These are phyloP conservation scores for Psilopsiagon aymara DNA, from an alignment of 2,113 vertebrate genomes.

Conservation along the genomic window DNA sequence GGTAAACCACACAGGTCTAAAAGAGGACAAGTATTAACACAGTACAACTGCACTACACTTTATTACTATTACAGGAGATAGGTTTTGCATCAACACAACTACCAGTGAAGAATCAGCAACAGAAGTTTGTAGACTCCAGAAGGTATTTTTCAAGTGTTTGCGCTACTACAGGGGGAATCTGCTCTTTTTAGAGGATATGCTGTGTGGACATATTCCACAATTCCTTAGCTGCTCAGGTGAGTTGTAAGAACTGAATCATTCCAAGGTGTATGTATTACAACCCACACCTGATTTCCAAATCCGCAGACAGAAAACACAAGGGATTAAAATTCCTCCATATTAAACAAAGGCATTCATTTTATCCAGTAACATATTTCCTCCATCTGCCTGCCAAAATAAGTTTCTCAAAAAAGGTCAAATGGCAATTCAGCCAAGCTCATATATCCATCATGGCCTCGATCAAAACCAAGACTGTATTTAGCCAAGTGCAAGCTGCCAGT, in stretches of 20 bases:
- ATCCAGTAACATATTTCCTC: slow-evolving; percentile 20
- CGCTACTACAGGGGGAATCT: not conserved
- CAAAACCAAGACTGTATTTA: slow-evolving; percentile 19
- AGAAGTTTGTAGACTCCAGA: not conserved
- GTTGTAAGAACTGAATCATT: not conserved
- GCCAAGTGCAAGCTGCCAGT: not conserved
- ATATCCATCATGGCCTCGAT: not conserved
- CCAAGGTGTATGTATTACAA: not conserved
- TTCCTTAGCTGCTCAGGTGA: not conserved
- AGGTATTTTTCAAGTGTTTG: not conserved
- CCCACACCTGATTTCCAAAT: slow-evolving; percentile 23
- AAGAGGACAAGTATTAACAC: not conserved
- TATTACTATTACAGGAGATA: not conserved
- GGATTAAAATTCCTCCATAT: slow-evolving; percentile 42
- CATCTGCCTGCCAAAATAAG: slow-evolving; percentile 42
- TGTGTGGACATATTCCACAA: not conserved
- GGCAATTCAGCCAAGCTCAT: slow-evolving; percentile 33
- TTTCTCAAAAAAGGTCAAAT: slow-evolving; percentile 53
- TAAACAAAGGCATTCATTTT: slow-evolving; percentile 49
- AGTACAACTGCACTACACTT: not conserved
- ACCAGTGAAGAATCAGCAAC: not conserved
- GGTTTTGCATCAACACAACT: not conserved
- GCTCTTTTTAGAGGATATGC: not conserved
- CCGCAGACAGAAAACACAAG: slow-evolving; percentile 27
- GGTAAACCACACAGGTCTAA: not conserved